phyloP scores from a whole-genome alignment of 2,888 invertebrate species.

The Synergus umbraculus region DNA sequence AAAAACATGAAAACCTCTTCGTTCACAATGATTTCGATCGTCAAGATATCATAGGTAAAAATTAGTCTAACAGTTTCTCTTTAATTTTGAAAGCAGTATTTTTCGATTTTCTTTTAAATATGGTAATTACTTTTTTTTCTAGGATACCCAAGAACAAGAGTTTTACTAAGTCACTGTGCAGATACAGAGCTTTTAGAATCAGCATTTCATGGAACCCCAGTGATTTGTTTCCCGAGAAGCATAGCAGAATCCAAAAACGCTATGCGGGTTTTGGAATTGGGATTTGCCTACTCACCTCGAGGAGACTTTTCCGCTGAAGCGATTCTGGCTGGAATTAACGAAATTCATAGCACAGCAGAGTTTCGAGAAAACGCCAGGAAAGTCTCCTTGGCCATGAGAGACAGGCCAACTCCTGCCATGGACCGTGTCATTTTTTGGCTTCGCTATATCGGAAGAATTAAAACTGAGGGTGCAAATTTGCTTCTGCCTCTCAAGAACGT shows the following conservation, averaged over 20 bases:
- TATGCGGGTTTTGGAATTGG: slow-evolving; percentile 65
- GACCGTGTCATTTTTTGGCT: slow-evolving; percentile 72
- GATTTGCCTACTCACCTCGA: slow-evolving; percentile 62
- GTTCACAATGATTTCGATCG: slow-evolving; percentile 65
- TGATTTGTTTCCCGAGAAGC: slow-evolving; percentile 72
- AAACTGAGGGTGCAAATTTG: slow-evolving; percentile 62
- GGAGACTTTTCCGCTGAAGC: slow-evolving; percentile 56
- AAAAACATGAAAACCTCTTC: slow-evolving; percentile 68
- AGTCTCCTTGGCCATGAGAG: slow-evolving; percentile 70
- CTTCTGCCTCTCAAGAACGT: slow-evolving; percentile 58
- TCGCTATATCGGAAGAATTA: slow-evolving; percentile 67
- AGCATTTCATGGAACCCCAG: slow-evolving; percentile 72
- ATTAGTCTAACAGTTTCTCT: neutral
- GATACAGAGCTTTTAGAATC: slow-evolving; percentile 72
- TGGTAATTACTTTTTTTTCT: slow-evolving; percentile 3
- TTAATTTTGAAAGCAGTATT: neutral
- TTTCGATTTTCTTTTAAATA: slow-evolving; percentile 6
- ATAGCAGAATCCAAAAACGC: slow-evolving; percentile 66
- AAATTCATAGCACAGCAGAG: slow-evolving; percentile 63
- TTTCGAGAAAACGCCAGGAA: slow-evolving; percentile 70
- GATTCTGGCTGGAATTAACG: slow-evolving; percentile 57
- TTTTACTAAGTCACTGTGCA: slow-evolving; percentile 71
- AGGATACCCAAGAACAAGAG: slow-evolving; percentile 71
- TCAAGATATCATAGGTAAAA: slow-evolving; percentile 72
- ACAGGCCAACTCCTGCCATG: slow-evolving; percentile 70